Conservation (phyloP, 2,113 vertebrate genomes). For the Onychostruthus taczanowskii region DNA sequence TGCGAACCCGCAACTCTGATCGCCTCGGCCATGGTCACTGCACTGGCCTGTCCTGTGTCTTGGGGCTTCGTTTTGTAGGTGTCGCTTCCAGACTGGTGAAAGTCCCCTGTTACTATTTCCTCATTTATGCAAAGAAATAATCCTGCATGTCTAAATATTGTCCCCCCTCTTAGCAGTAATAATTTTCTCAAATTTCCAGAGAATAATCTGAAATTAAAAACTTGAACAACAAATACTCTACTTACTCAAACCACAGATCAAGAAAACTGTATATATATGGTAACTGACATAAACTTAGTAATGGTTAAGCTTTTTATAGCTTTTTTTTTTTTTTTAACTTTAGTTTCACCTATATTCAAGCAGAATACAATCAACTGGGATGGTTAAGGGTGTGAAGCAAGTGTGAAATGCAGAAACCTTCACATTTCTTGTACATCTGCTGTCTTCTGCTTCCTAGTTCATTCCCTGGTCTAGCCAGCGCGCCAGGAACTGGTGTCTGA, state of each 20-base stretch:
- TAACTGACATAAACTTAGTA: neutral
- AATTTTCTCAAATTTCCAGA: neutral
- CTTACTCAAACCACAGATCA: neutral
- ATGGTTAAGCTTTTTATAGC: neutral
- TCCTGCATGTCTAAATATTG: neutral
- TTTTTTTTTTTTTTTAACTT: neutral
- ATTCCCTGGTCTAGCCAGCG: neutral
- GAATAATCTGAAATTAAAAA: neutral
- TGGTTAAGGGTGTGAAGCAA: neutral
- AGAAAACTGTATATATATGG: neutral
- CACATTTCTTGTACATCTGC: fast-evolving
- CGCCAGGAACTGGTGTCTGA: neutral
- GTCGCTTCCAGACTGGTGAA: fast-evolving
- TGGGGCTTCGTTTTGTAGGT: fast-evolving
- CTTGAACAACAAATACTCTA: neutral
- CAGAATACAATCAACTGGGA: neutral
- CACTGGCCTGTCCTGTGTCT: fast-evolving
- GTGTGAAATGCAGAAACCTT: neutral
- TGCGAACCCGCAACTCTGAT: fast-evolving
- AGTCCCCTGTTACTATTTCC: fast-evolving
- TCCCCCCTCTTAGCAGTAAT: fast-evolving
- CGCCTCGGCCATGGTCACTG: fast-evolving
- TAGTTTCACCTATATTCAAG: neutral
- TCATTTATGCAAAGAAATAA: neutral
- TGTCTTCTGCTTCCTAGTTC: neutral